Conservation (phyloP, 2,113 vertebrate species). For the Elaphurus davidianus region DNA sequence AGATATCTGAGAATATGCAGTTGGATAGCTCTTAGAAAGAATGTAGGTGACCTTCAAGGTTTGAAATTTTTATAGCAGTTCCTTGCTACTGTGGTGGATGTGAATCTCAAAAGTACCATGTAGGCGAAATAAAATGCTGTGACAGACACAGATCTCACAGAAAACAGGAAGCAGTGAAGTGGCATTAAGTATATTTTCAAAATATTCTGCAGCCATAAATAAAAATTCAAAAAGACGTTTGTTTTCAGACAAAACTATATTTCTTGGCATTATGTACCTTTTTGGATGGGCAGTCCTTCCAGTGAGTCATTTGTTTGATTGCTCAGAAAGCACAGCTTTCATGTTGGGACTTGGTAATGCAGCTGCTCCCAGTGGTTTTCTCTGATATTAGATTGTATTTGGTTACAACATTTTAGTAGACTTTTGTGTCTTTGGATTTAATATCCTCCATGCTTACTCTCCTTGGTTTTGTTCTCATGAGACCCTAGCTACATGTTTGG, state of each 20-base stretch:
- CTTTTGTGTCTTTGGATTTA: neutral
- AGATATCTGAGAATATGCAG: slow-evolving; percentile 25
- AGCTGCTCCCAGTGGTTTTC: neutral
- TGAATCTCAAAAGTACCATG: neutral
- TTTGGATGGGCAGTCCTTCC: neutral
- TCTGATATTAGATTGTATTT: neutral
- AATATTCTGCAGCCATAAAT: neutral
- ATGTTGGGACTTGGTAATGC: neutral
- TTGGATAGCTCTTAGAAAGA: slow-evolving; percentile 40
- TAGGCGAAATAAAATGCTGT: neutral
- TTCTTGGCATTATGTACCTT: neutral
- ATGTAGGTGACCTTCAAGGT: neutral
- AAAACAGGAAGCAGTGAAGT: neutral
- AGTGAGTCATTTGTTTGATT: neutral
- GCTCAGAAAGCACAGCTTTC: neutral
- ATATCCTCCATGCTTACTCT: neutral
- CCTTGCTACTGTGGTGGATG: neutral
- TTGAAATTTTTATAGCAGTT: slow-evolving; percentile 22
- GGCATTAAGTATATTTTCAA: neutral
- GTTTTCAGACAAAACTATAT: neutral
- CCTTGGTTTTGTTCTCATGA: slow-evolving; percentile 21
- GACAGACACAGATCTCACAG: neutral
- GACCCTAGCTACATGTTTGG: neutral
- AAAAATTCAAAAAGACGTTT: slow-evolving; percentile 1
- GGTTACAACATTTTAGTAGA: neutral